These are phyloP conservation scores for Kobus ellipsiprymnus DNA, from an alignment of 2,113 vertebrate species.

Conservation along the genomic window DNA sequence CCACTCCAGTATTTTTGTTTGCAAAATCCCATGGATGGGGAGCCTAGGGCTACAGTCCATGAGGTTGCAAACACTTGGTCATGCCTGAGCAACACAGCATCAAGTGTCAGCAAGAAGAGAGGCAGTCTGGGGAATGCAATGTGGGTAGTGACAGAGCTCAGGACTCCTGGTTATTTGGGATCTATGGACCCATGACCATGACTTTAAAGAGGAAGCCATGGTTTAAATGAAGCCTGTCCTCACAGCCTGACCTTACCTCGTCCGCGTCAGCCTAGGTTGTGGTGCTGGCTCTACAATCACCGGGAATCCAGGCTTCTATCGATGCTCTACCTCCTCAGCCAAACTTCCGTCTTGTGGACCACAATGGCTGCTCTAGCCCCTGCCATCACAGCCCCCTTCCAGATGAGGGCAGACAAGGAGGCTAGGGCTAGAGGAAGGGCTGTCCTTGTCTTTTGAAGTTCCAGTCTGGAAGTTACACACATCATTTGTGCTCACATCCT, in stretches of 20 bases:
- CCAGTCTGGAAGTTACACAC: background rate
- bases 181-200: background rate
- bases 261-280: background rate
- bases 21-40: background rate
- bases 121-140: background rate
- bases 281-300: background rate
- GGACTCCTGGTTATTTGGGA: background rate
- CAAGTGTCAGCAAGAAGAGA: background rate
- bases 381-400: background rate
- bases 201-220: background rate
- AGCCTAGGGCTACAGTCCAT: background rate
- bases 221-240: background rate
- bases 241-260: background rate
- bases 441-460: background rate
- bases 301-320: too few relatives aligned
- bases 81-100: background rate
- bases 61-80: background rate
- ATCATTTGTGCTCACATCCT: background rate
- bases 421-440: too few relatives aligned
- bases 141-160: background rate
- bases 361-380: background rate
- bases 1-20: background rate
- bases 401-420: fast-evolving
- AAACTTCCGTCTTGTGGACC: background rate
- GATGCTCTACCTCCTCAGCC: background rate